A percentile compares a stretch with the other conserved stretches of the same genome.
These are phyloP conservation scores for Plestiodon gilberti DNA, from an alignment of 2,113 vertebrate genomes.

Conservation along the genomic window DNA sequence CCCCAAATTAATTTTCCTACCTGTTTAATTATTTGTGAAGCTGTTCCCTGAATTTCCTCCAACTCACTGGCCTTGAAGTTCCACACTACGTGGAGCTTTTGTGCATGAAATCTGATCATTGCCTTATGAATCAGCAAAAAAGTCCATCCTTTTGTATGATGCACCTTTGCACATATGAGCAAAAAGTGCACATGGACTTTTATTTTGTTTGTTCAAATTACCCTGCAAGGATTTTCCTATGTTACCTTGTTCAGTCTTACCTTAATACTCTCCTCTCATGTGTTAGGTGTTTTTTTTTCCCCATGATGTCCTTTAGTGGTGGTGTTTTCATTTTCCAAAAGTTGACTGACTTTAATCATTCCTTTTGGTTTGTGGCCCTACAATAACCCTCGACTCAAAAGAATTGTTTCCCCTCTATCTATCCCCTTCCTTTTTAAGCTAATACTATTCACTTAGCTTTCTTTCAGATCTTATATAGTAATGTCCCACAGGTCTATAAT, in stretches of 20 bases:
- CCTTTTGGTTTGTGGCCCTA: neutral
- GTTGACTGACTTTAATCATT: neutral
- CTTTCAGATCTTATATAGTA: neutral
- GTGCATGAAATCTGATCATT: constrained; percentile 39
- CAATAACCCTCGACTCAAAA: neutral
- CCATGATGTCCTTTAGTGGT: neutral
- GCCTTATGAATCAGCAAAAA: neutral
- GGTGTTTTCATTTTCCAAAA: too few relatives aligned
- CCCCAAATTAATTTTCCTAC: constrained; percentile 37
- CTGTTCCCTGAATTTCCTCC: constrained; percentile 37
- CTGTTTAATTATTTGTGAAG: constrained; percentile 44
- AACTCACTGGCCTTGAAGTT: constrained; percentile 32
- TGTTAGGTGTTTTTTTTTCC: neutral
- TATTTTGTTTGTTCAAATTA: neutral
- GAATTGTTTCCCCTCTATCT: neutral
- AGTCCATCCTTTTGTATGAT: neutral
- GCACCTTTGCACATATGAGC: neutral
- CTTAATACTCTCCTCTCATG: neutral
- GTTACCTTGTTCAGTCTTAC: neutral
- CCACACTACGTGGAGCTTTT: constrained; percentile 31
- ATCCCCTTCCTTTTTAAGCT: neutral
- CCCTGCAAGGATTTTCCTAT: neutral
- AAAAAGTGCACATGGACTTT: neutral
- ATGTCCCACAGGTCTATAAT: neutral
- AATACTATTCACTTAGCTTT: neutral